Evolutionary conservation across 2,113 vertebrate genomes (phyloP), one percentile per base, ranked within the genome.

Genomic region (Malurus alboscapulatus): DNA sequence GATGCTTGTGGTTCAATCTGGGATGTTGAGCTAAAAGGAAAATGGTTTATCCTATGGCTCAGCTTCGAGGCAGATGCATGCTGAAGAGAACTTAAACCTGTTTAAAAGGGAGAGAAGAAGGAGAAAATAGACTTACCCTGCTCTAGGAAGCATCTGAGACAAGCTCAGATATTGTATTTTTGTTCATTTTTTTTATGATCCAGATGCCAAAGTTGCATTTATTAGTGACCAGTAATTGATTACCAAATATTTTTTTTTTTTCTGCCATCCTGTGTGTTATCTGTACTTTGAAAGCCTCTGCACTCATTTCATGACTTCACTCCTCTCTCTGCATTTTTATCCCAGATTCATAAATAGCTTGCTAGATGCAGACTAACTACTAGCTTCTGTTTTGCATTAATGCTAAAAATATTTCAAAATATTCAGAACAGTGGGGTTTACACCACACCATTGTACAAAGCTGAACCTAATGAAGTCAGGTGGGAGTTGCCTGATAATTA

Each of bases 21-120:
- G 94, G 82, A 79, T 92, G 57, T 68, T 95, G 93, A 86, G 80
- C 57, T 96, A 69, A 96, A 92, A 91, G 51, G 63, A 93, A 96
- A 95, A 53, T 90, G 19, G 20, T 93, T 87, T 96, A 74, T 93
- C 87, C 90, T 24, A 7, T 96, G 88, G 73, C 95, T 97, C 90
- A 91, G 84, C 94, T 96, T 97, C n/a, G 79, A 95, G 95, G 80
- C 44, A 97, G 89, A 84, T 53, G 17, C 34, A 50, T 36, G 40
- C 71, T 50, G 47, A 82, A 67, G 47, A 78, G 50, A 76, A 95
- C 79, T 71, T 76, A 45, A 65, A 84, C 77, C 67, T 93, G 58
- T 85, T 96, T 68, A 76, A 96, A 97, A 88, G 17, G 6, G 20
- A 40, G 83, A 65, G 50, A 76, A 17, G 61, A 51, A 66, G 30